Percentiles rank a stretch among this genome's conserved stretches.
Evolutionary conservation across 1,140 invertebrate species (phyloP).

Genomic region (Neotoxoptera formosana): DNA sequence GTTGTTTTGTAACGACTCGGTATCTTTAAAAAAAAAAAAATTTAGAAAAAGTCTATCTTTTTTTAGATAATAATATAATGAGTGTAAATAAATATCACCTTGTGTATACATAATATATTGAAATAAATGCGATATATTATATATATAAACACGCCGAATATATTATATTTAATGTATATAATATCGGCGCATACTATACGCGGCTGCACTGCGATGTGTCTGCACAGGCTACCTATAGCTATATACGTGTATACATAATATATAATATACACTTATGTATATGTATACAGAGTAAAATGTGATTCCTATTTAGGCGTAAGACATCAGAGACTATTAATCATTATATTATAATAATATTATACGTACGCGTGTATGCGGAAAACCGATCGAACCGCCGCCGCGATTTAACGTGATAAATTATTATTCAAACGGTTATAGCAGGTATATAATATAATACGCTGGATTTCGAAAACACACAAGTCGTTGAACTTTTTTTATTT

Average conservation of each 20-base stretch:
- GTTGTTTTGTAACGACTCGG: no score
- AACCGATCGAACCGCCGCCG: not conserved
- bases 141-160: no score
- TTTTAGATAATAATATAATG: no score
- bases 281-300: not conserved
- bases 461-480: not conserved
- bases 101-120: no score
- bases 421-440: not conserved
- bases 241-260: not conserved
- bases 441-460: no score
- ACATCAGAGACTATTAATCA: not conserved
- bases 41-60: no score
- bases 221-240: no score
- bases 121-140: no score
- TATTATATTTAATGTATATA: no score
- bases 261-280: not conserved
- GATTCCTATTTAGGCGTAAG: conserved; percentile 3
- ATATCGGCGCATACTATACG: no score
- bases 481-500: not conserved
- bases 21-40: no score
- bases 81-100: no score
- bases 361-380: not conserved
- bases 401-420: conserved; percentile 12
- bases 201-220: not conserved
- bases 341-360: not conserved